Evolutionary conservation across 2,113 vertebrate genomes (phyloP).

Genomic region (Calidris pugnax): DNA sequence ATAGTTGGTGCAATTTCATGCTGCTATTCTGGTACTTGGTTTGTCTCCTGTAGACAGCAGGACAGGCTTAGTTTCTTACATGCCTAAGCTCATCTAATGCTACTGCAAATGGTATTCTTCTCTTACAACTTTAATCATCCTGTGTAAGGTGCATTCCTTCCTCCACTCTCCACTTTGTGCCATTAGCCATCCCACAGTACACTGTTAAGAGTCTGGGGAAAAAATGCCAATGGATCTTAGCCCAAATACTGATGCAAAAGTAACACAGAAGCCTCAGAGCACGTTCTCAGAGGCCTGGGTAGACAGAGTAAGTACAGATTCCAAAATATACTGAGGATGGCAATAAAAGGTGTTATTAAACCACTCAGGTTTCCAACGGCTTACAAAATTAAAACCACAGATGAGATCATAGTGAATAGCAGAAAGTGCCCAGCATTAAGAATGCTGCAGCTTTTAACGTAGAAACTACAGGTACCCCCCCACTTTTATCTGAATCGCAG

Average conservation of each 20-base stretch:
- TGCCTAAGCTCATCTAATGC: neutral
- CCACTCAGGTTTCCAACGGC: neutral
- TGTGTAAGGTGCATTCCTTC: neutral
- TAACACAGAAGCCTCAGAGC: neutral
- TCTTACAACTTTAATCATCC: neutral
- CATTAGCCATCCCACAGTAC: neutral
- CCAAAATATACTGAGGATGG: neutral
- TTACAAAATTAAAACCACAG: neutral
- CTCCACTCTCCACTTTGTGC: neutral
- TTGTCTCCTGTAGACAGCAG: neutral
- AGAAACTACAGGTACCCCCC: neutral
- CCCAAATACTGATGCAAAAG: neutral
- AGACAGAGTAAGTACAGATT: neutral
- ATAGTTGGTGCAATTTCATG: neutral
- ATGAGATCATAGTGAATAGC: neutral
- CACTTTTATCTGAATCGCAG: neutral
- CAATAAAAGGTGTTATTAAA: neutral
- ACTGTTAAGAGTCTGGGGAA: neutral
- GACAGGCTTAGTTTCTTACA: neutral
- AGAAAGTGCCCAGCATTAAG: neutral
- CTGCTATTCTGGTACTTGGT: neutral
- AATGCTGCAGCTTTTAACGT: fast-evolving
- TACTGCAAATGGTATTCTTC: neutral
- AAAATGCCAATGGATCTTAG: neutral
- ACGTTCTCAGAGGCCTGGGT: neutral